Evolutionary conservation across 1,140 invertebrate genomes (phyloP).

Genomic region (Vanessa tameamea): DNA sequence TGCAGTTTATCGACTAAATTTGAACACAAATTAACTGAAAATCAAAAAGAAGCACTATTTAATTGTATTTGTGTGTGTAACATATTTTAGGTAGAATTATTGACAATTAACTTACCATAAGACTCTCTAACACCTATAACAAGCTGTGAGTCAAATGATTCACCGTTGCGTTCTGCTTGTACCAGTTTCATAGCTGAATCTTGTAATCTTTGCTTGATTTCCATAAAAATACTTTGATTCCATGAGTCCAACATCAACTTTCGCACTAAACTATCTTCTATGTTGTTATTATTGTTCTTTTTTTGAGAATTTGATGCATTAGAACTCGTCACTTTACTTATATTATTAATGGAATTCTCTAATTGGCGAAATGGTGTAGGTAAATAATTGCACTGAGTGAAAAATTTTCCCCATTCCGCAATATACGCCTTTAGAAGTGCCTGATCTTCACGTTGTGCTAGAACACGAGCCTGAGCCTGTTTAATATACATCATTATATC

Average conservation of each 20-base stretch:
- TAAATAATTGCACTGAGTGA: slow-evolving; percentile 97
- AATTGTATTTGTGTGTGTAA: not conserved
- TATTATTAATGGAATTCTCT: slow-evolving; percentile 87
- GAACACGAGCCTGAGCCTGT: slow-evolving; percentile 93
- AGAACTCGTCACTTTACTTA: slow-evolving; percentile 66
- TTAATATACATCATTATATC: slow-evolving; percentile 97
- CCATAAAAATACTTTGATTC: slow-evolving; percentile 98
- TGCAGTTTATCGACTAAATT: slow-evolving; percentile 95
- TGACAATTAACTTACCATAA: slow-evolving; percentile 84
- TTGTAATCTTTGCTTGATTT: slow-evolving; percentile 96
- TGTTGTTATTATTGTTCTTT: slow-evolving; percentile 85
- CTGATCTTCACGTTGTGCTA: slow-evolving; percentile 95
- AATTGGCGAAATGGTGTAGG: slow-evolving; percentile 97
- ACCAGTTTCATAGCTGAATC: slow-evolving; percentile 99
- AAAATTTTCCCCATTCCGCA: slow-evolving; percentile 98
- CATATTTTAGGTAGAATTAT: not conserved
- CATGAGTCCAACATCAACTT: slow-evolving; percentile 98
- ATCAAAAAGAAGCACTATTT: slow-evolving; percentile 4
- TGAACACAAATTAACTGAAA: slow-evolving; percentile 96
- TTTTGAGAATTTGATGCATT: slow-evolving; percentile 83
- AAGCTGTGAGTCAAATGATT: slow-evolving; percentile 97
- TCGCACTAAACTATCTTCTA: slow-evolving; percentile 95
- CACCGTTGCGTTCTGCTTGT: slow-evolving; percentile 96
- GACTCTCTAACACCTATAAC: slow-evolving; percentile 98
- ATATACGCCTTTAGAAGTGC: slow-evolving; percentile 97